Evolutionary conservation across 1,140 invertebrate genomes (phyloP).

Genomic region (Andricus grossulariae): DNA sequence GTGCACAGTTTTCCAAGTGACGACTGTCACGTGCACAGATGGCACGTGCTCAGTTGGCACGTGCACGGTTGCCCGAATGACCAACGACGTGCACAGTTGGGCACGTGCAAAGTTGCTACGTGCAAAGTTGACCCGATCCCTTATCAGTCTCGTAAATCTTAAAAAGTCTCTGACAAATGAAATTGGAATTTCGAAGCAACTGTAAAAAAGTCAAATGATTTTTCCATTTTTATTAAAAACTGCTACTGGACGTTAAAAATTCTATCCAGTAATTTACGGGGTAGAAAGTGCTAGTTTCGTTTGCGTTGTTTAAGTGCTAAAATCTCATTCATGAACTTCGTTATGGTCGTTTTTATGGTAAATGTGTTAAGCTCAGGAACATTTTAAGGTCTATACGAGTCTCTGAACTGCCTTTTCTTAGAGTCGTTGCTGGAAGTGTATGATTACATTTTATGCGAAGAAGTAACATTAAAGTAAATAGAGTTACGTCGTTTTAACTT

Average conservation of each 20-base stretch:
- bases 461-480: not conserved
- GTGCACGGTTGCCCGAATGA: too few species aligned
- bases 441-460: constrained; percentile 12
- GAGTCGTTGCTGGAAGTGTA: not conserved
- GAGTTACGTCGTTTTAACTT: constrained; percentile 1
- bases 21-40: too few species aligned
- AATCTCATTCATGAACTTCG: not conserved
- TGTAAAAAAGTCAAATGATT: too few species aligned
- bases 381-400: not conserved
- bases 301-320: not conserved
- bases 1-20: too few species aligned
- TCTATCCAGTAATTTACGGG: not conserved
- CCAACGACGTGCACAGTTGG: too few species aligned
- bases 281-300: not conserved
- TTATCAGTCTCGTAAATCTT: not conserved
- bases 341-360: not conserved
- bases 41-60: too few species aligned
- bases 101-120: too few species aligned
- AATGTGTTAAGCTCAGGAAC: constrained; percentile 13
- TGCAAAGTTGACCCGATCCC: too few species aligned
- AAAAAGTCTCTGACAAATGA: not conserved
- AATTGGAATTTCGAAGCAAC: not conserved
- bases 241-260: too few species aligned
- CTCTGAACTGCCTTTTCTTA: not conserved
- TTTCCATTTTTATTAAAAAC: too few species aligned